Percentiles rank a stretch among this genome's conserved stretches.
These are phyloP conservation scores for Vulpes lagopus DNA, from an alignment of 2,113 vertebrate genomes.

Conservation along the genomic window DNA sequence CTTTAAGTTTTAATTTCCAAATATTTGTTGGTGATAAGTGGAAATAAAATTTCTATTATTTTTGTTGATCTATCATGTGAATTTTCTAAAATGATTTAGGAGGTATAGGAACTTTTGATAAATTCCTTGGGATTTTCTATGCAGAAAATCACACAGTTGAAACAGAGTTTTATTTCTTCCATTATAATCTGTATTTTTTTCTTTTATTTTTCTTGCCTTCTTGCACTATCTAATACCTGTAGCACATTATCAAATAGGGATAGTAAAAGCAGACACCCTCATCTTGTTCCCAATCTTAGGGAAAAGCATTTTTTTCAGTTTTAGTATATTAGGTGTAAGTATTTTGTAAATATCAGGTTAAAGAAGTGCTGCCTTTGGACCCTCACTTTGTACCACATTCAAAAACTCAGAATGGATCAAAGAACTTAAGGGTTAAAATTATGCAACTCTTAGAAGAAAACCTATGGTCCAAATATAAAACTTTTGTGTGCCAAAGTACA, in stretches of 20 bases:
- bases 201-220: background rate
- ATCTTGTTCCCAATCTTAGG: background rate
- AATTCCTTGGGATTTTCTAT: background rate
- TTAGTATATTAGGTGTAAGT: background rate
- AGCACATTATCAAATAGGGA: too few relatives aligned
- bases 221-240: background rate
- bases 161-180: background rate
- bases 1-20: background rate
- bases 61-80: background rate
- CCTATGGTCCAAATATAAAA: too few relatives aligned
- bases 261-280: too few relatives aligned
- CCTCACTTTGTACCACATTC: background rate
- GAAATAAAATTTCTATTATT: background rate
- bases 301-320: background rate
- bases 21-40: background rate
- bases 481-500: too few relatives aligned
- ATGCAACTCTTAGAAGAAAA: background rate
- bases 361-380: background rate
- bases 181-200: background rate
- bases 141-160: background rate
- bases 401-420: background rate
- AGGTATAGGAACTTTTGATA: background rate
- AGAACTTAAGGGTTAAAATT: background rate
- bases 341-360: background rate
- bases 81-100: conserved; percentile 3